These are phyloP conservation scores for Karalla daura DNA, from an alignment of 2,797 vertebrate genomes.

Conservation along the genomic window DNA sequence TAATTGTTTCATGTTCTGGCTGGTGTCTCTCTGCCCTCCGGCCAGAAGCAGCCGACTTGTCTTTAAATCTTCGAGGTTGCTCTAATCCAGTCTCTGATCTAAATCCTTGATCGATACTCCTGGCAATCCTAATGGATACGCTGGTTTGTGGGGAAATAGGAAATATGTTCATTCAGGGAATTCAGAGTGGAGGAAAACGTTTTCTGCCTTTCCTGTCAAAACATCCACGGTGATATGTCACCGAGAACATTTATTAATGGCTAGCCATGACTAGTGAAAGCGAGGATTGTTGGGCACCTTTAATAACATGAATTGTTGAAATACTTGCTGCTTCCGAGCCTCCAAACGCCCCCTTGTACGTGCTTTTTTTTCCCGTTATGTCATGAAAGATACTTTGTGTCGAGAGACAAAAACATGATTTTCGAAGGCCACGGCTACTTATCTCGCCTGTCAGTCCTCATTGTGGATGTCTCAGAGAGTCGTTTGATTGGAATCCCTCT, in stretches of 20 bases:
- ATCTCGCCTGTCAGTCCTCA: neutral
- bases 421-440: neutral
- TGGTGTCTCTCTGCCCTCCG: neutral
- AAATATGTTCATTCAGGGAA: no score
- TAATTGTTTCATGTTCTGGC: neutral
- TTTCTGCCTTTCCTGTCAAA: no score
- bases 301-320: neutral
- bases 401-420: neutral
- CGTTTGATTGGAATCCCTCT: conserved; percentile 2
- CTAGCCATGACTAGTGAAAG: neutral
- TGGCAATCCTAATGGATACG: no score
- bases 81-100: neutral
- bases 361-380: neutral
- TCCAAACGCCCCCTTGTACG: neutral
- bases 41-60: neutral
- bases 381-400: neutral
- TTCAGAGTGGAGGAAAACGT: no score
- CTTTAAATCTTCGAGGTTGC: neutral
- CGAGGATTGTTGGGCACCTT: neutral
- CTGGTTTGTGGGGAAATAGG: no score
- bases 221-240: no score
- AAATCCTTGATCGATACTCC: no score
- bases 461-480: neutral
- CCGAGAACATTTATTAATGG: neutral
- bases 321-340: neutral